Percentiles rank a stretch among this genome's conserved stretches.
Conservation (phyloP, 2,113 vertebrate species). For the Lynx canadensis region DNA sequence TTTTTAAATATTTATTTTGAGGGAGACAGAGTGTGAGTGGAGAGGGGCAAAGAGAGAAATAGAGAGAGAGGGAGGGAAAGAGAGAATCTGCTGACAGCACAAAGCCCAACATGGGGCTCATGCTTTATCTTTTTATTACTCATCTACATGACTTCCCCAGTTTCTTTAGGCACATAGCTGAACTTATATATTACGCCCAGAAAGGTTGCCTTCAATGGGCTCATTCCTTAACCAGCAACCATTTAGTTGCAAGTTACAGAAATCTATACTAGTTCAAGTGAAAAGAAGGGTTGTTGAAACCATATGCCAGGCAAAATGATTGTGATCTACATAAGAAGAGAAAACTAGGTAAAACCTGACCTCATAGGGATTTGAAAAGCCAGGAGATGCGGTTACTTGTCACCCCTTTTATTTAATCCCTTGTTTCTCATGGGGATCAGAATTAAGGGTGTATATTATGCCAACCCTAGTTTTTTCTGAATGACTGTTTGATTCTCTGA, state of each 20-base stretch:
- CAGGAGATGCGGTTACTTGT: not conserved
- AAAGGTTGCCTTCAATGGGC: not conserved
- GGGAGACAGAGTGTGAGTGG: too few relatives aligned
- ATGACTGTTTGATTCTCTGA: not conserved
- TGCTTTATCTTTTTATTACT: not conserved
- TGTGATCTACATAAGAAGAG: not conserved
- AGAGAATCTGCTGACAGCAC: too few relatives aligned
- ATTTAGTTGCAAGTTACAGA: not conserved
- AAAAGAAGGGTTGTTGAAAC: not conserved
- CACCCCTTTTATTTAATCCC: not conserved
- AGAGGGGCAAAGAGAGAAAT: too few relatives aligned
- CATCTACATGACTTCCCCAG: not conserved
- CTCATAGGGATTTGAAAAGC: not conserved
- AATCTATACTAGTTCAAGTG: not conserved
- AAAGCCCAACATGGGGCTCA: too few relatives aligned
- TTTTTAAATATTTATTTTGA: too few relatives aligned
- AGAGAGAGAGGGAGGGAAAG: too few relatives aligned
- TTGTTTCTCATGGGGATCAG: not conserved
- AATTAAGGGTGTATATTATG: not conserved
- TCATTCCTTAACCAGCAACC: not conserved
- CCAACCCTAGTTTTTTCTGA: not conserved
- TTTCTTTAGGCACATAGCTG: not conserved
- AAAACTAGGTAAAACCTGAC: not conserved
- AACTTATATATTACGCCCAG: not conserved
- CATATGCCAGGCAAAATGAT: not conserved